These are phyloP conservation scores for Rhingia rostrata DNA, from an alignment of 2,888 invertebrate species.

Conservation along the genomic window DNA sequence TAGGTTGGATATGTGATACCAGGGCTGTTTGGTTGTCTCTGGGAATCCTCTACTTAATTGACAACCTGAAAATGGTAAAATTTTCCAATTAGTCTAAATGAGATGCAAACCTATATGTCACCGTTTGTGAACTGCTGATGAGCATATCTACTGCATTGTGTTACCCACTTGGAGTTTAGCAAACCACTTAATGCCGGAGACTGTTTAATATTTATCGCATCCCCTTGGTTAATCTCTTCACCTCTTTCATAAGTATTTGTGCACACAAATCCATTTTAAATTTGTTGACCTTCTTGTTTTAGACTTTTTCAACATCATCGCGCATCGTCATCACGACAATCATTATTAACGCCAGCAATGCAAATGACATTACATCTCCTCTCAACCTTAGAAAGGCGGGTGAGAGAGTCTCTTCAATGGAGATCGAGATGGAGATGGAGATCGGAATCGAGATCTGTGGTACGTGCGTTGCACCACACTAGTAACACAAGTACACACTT, in stretches of 20 bases:
- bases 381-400: conserved; percentile 3
- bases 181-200: conserved; percentile 29
- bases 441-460: conserved; percentile 5
- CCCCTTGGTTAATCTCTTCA: conserved; percentile 45
- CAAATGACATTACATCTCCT: conserved; percentile 53
- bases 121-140: background rate
- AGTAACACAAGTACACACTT: conserved; percentile 52
- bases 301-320: conserved; percentile 47
- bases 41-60: too few species aligned
- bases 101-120: background rate
- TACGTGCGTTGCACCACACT: conserved; percentile 65
- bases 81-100: too few species aligned
- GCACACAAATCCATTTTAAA: conserved; percentile 63
- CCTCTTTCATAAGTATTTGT: conserved; percentile 57
- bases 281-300: conserved; percentile 63
- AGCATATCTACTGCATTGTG: too few species aligned
- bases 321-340: conserved; percentile 18
- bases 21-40: too few species aligned
- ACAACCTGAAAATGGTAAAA: too few species aligned
- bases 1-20: too few species aligned
- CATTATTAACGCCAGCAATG: conserved; percentile 48
- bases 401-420: conserved; percentile 21
- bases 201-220: conserved; percentile 27
- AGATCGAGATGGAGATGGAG: too few species aligned
- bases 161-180: conserved; percentile 9